phyloP scores from a whole-genome alignment of 2,888 invertebrate genomes.

The Meliscaeva auricollis region DNA sequence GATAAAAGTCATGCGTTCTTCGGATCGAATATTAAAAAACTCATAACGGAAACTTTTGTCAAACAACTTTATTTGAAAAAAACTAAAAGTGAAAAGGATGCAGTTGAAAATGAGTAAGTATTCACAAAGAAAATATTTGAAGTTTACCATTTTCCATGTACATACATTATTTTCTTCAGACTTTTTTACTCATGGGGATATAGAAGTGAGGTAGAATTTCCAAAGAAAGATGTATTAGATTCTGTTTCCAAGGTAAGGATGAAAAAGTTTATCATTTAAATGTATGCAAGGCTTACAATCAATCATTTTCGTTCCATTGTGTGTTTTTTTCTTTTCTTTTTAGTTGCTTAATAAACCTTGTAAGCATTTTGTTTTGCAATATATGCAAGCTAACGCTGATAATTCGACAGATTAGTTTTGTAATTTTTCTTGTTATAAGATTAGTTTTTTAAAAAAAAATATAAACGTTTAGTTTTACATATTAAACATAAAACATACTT shows the following conservation, averaged over 20 bases:
- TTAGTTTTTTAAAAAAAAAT: no score
- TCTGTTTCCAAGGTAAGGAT: slow-evolving; percentile 77
- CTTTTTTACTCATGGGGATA: slow-evolving; percentile 78
- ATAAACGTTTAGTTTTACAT: not conserved
- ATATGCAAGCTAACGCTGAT: slow-evolving; percentile 69
- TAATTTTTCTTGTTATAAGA: not conserved
- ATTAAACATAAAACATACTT: no score
- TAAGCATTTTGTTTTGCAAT: slow-evolving; percentile 77
- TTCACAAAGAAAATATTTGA: not conserved
- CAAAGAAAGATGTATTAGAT: slow-evolving; percentile 77
- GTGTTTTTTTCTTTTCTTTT: slow-evolving; percentile 41
- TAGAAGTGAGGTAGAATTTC: slow-evolving; percentile 78
- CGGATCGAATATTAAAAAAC: slow-evolving; percentile 78
- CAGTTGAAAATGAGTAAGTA: slow-evolving; percentile 58
- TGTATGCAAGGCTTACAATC: not conserved
- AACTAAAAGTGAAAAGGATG: slow-evolving; percentile 76
- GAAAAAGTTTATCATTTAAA: not conserved
- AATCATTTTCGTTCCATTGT: not conserved
- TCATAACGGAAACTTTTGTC: slow-evolving; percentile 79
- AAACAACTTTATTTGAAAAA: slow-evolving; percentile 79
- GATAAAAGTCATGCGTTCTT: slow-evolving; percentile 78
- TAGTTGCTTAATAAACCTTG: slow-evolving; percentile 78
- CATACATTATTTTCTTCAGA: slow-evolving; percentile 63
- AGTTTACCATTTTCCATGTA: not conserved
- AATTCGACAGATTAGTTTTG: slow-evolving; percentile 30